Evolutionary conservation across 2,797 vertebrate genomes (phyloP), one percentile per base, ranked within the genome.

Genomic region (Xiphophorus birchmanni): DNA sequence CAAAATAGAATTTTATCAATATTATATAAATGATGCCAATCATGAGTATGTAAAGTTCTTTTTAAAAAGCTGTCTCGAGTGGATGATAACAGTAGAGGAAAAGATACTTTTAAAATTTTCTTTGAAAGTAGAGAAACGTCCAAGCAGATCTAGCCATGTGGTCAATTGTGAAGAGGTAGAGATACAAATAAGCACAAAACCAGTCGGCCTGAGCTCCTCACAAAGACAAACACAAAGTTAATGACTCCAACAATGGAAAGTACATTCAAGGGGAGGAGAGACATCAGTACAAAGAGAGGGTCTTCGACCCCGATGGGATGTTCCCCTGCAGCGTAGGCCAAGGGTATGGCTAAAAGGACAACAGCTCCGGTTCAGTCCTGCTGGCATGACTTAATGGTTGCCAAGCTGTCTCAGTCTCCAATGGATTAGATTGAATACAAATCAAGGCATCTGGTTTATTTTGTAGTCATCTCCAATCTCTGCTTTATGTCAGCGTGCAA

Each of bases 151-250:
- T n/a, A 15, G 26, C 26, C 42, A 1, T n/a, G 37, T 72, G 26
- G 69, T 8, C 42, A 44, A 29, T 15, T 15, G 69, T 6, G 6
- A 72, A 72, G 2, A 8, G 42, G n/a, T 7, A 45, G 69, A 72
- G 42, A 72, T 29, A 72, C 42, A 72, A 72, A 45, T 72, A 29
- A 44, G 26, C 69, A 72, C 42, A 72, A 45, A 71, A 72, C 12
- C 26, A 15, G 44, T 72, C 12, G 2, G 23, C 13, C 12, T 45
- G 40, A 15, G 42, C 69, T 72, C 42, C 5, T 1, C 8, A 72
- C 69, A 72, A 72, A 45, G 69, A 72, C 69, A 72, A 72, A 45
- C 12, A 44, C 69, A 72, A 72, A 72, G 69, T 72, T 72, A 72
- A 72, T 72, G 69, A 72, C 42, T 72, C 4, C 42, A 45, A 1